phyloP scores from a whole-genome alignment of 2,113 vertebrate genomes.

The Amphiprion ocellaris region DNA sequence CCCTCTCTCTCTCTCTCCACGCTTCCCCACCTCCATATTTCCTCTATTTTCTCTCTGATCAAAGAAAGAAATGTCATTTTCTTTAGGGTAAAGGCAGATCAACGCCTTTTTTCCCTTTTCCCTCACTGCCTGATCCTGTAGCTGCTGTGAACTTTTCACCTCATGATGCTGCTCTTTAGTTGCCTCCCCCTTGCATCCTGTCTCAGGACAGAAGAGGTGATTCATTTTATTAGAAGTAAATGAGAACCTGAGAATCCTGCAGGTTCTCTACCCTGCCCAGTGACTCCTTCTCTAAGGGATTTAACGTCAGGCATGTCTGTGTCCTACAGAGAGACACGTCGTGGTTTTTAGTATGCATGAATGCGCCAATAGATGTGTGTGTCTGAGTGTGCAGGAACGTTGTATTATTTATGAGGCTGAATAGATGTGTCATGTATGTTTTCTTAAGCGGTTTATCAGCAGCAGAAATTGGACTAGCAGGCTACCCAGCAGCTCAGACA shows the following conservation, averaged over 20 bases:
- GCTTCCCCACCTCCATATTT: slow-evolving; percentile 35
- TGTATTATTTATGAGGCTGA: slow-evolving; percentile 62
- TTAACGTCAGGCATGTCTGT: slow-evolving; percentile 20
- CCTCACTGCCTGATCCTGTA: slow-evolving; percentile 28
- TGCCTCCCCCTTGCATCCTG: slow-evolving; percentile 44
- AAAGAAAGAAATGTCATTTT: slow-evolving; percentile 43
- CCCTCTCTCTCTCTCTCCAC: neutral
- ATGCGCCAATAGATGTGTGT: neutral
- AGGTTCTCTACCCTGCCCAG: slow-evolving; percentile 39
- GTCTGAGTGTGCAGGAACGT: slow-evolving; percentile 6
- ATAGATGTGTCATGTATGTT: slow-evolving; percentile 57
- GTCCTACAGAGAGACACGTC: neutral
- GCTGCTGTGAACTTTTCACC: slow-evolving; percentile 72
- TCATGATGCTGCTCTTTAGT: slow-evolving; percentile 52
- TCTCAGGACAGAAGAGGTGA: slow-evolving; percentile 48
- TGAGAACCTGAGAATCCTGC: slow-evolving; percentile 45
- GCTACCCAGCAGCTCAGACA: slow-evolving; percentile 27
- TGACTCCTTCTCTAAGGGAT: slow-evolving; percentile 35
- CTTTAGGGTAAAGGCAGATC: slow-evolving; percentile 22
- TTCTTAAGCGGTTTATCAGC: slow-evolving; percentile 55
- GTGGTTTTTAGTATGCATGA: slow-evolving; percentile 30
- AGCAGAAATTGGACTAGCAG: slow-evolving; percentile 27
- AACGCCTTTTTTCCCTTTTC: neutral
- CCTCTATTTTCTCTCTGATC: slow-evolving; percentile 42
- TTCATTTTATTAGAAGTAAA: slow-evolving; percentile 60